Conservation (phyloP, 2,888 invertebrate species). For the Drymonia ruficornis region DNA sequence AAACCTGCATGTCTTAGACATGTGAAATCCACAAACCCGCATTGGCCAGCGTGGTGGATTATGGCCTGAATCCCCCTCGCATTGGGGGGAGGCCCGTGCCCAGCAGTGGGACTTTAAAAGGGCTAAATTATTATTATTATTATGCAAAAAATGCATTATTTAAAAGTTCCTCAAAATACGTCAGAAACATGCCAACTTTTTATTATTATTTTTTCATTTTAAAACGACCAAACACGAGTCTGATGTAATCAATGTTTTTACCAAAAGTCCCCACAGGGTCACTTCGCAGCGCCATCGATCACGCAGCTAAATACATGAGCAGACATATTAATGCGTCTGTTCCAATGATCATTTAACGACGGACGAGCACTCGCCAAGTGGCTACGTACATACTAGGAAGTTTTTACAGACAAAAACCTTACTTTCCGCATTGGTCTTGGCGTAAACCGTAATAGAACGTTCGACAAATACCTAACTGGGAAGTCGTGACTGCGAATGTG, state of each 20-base stretch:
- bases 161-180: too few relatives aligned
- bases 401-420: neutral
- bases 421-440: slow-evolving; percentile 1
- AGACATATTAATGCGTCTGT: slow-evolving; percentile 33
- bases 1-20: too few relatives aligned
- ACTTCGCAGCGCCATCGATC: slow-evolving; percentile 29
- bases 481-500: neutral
- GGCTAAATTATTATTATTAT: too few relatives aligned
- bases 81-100: too few relatives aligned
- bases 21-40: too few relatives aligned
- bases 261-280: slow-evolving; percentile 30
- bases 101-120: too few relatives aligned
- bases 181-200: too few relatives aligned
- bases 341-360: slow-evolving; percentile 34
- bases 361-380: slow-evolving; percentile 20
- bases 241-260: slow-evolving; percentile 5
- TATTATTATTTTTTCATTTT: too few relatives aligned
- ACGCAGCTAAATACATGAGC: slow-evolving; percentile 26
- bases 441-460: slow-evolving; percentile 1
- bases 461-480: slow-evolving; percentile 1
- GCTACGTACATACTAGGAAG: slow-evolving; percentile 19
- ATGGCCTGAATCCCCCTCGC: too few relatives aligned
- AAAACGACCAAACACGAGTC: too few relatives aligned
- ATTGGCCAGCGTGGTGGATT: too few relatives aligned
- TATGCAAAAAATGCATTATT: too few relatives aligned